These are phyloP conservation scores for Vulpes ferrilata DNA, from an alignment of 2,113 vertebrate species.

Conservation along the genomic window DNA sequence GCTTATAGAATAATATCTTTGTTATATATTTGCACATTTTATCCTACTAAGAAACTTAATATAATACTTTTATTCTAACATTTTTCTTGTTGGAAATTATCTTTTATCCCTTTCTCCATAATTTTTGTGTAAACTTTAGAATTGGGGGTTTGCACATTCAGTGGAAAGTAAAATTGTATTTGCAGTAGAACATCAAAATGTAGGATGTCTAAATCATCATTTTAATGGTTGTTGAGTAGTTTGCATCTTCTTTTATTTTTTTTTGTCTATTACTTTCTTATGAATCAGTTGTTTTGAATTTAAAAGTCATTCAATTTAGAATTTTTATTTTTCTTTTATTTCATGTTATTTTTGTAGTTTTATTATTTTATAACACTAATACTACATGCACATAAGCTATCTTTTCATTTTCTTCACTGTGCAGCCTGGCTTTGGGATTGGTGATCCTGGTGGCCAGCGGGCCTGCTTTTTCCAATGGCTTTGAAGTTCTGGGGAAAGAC, in stretches of 20 bases:
- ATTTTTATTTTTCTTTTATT: background rate
- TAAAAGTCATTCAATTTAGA: background rate
- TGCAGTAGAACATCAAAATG: background rate
- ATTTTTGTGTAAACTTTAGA: background rate
- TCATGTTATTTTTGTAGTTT: background rate
- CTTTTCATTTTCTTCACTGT: background rate
- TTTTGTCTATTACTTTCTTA: background rate
- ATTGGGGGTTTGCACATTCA: background rate
- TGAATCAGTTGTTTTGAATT: background rate
- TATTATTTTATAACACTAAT: background rate
- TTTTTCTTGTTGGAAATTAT: background rate
- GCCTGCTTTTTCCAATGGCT: background rate
- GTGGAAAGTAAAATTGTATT: background rate
- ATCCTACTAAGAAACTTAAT: background rate
- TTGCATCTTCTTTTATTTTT: background rate
- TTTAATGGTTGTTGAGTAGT: background rate
- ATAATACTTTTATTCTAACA: background rate
- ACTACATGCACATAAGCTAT: background rate
- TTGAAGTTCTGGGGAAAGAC: background rate
- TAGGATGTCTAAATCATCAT: background rate
- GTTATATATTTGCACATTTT: background rate
- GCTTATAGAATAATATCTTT: background rate
- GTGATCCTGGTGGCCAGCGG: background rate
- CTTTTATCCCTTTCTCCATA: background rate
- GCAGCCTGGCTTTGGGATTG: background rate